Base-by-base conservation (phyloP, 2,888 invertebrate genomes). In the Perdita meconis region DNA sequence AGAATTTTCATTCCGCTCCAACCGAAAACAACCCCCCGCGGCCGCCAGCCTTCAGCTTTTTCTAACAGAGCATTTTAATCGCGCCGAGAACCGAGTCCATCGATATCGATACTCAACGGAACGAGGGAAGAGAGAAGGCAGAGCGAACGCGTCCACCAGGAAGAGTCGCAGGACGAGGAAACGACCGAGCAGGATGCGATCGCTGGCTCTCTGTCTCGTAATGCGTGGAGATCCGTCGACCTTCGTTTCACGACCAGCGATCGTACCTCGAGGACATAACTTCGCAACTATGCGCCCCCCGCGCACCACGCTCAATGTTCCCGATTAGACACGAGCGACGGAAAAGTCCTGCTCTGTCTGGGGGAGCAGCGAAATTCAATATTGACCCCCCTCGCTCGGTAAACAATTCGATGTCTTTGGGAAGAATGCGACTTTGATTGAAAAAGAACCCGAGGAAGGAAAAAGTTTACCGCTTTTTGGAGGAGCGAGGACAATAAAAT, bases 1-100 rank as follows among this genome's bases (percentile, higher is more conserved):
- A 44, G 67, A 67, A 77, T 79, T 71, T 77, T 78, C 57, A 47
- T 71, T 59, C 59, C 57, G 44, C 59, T 63, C n/a, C 72, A 47
- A 47, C 38, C 42, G 22, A 22, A 42, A 71, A 26, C 64, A 66
- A 66, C 63, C 67, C 66, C 64, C 59, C 38, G 30, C 34, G 42
- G 42, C 77, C 60, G 47, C 59, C 69, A 74, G 64, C 60, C 16
- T 42, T 51, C 38, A 59, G 42, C 59, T 69, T 36, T 60, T 56
- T 57, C 59, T 60, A 69, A 65, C 50, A 55, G 38, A 64, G 26
- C 50, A 44, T 63, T 47, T 60, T 30, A 53, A 63, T n/a, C n/a
- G n/a, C n/a, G 53, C 73, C 34, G 24, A 24, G 40, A 68, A 59
- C 56, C 19, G 64, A 60, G 47, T 74, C 47, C 59, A 69, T 76